phyloP scores from a whole-genome alignment of 2,113 vertebrate species.

The Microcebus murinus region DNA sequence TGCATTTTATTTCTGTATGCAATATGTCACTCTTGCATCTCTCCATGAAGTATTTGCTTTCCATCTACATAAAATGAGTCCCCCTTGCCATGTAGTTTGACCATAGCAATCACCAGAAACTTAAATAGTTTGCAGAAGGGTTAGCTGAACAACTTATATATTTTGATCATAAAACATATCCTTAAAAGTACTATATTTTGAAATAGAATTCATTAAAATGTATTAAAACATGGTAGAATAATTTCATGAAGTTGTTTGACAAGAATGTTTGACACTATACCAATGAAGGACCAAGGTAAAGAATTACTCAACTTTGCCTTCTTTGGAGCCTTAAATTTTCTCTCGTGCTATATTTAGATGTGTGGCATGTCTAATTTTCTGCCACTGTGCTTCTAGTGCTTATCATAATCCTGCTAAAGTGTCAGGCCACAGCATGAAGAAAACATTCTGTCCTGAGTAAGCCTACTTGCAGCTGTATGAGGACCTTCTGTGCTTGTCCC shows the following conservation, averaged over 20 bases:
- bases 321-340: conserved; percentile 31
- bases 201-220: conserved; percentile 15
- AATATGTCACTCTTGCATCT: not conserved
- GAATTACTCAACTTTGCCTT: not conserved
- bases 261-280: not conserved
- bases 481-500: not conserved
- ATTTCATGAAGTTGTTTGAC: conserved; percentile 22
- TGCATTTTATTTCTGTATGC: not conserved
- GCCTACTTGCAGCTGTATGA: not conserved
- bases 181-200: not conserved
- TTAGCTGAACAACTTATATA: not conserved
- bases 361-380: conserved; percentile 21
- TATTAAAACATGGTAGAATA: conserved; percentile 42
- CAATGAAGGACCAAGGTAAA: not conserved
- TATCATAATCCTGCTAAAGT: not conserved
- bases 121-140: not conserved
- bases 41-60: not conserved
- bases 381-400: not conserved
- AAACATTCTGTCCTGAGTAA: not conserved
- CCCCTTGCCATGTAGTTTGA: not conserved
- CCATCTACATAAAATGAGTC: not conserved
- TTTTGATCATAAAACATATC: not conserved
- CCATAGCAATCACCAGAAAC: not conserved
- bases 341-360: conserved; percentile 33
- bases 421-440: not conserved